Percentiles rank a stretch among this genome's conserved stretches.
phyloP scores from a whole-genome alignment of 2,113 vertebrate genomes.

The Equus quagga region DNA sequence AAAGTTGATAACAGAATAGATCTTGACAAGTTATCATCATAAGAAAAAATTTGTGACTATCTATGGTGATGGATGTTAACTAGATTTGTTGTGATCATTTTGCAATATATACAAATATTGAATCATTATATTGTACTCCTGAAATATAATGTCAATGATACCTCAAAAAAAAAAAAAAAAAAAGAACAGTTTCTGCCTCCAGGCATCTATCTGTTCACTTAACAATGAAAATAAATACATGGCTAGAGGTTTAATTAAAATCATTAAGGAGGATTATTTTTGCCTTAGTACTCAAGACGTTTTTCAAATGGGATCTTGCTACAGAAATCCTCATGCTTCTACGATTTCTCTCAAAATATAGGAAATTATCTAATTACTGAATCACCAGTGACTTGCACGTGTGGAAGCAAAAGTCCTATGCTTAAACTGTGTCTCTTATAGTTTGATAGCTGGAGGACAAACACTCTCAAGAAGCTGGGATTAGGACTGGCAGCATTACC shows the following conservation, averaged over 20 bases:
- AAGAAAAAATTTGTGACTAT: background rate
- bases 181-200: background rate
- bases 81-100: background rate
- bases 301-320: background rate
- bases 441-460: conserved; percentile 24
- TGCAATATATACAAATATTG: background rate
- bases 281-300: background rate
- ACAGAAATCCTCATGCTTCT: background rate
- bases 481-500: background rate
- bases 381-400: background rate
- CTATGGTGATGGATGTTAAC: background rate
- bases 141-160: background rate
- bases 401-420: background rate
- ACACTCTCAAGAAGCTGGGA: background rate
- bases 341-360: background rate
- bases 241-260: conserved; percentile 18
- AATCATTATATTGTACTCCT: background rate
- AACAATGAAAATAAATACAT: conserved; percentile 14
- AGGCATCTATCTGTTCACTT: background rate
- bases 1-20: background rate
- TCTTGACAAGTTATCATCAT: background rate
- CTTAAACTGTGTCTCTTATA: background rate
- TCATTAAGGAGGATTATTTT: conserved; percentile 13
- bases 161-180: background rate
- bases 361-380: background rate